Base-by-base conservation (phyloP, 2,797 vertebrate species). In the Lepilemur ruficaudatus region DNA sequence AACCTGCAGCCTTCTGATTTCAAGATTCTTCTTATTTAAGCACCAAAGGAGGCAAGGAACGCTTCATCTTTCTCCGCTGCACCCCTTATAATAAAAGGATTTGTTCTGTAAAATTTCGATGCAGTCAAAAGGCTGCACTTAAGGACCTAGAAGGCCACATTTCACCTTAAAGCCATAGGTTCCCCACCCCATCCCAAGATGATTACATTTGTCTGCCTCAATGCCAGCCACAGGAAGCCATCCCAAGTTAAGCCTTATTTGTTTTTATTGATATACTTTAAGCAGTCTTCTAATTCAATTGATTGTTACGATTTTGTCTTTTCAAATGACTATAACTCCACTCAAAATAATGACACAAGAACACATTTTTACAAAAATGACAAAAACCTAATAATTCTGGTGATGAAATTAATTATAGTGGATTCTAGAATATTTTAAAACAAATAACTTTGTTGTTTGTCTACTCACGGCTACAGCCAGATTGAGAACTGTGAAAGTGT, bases 401-500 rank as follows among this genome's bases (percentile, higher is more conserved):
- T 55, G 6, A 17, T 38, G 41, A 63, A 15, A 11, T 89, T 80
- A 32, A 75, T 50, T 43, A 48, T 17, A 35, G 28, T 4, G 7
- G 6, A 7, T 41, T n/a, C 22, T 41, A 35, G 11, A 81, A 18
- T 61, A 72, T 79, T 41, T 72, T 32, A 38, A 78, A 70, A 82
- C 0, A 43, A 32, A 8, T 11, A 9, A 13, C 18, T n/a, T 20
- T 23, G 0, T 0, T 55, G 63, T 63, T 96, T 70, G 41, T 86
- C 30, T 97, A 99, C 99, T 99, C 98, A 99, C 99, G 82, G 98
- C 99, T 94, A 99, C 98, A 86, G 98, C 99, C 48, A 99, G 98
- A 97, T 99, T 99, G 83, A 99, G 98, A n/a, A 98, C 65, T 0
- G 99, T 99, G 97, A 99, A 15, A 0, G 0, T 93, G 93, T 99